These are phyloP conservation scores for Pristiophorus japonicus DNA, from an alignment of 2,113 vertebrate genomes.

Conservation along the genomic window DNA sequence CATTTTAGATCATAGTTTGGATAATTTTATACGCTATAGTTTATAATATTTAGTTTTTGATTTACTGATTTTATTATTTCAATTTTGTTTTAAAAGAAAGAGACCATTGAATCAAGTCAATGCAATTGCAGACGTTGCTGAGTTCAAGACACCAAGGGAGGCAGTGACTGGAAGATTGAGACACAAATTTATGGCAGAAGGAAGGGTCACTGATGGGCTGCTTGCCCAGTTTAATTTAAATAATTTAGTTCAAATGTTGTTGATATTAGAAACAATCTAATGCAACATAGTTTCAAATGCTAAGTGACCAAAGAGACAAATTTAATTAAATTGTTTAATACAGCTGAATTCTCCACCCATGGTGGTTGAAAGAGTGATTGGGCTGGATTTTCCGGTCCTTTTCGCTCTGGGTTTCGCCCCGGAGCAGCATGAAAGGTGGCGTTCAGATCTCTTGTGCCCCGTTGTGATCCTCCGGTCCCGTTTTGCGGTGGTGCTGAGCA, in stretches of 20 bases:
- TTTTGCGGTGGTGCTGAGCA: no score
- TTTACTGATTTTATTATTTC: not conserved
- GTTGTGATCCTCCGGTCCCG: no score
- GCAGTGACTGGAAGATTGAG: not conserved
- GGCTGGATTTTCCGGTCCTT: no score
- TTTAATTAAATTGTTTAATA: not conserved
- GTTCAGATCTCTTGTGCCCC: no score
- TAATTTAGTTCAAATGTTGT: not conserved
- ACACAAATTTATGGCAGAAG: not conserved
- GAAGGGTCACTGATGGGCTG: not conserved
- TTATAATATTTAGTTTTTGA: not conserved
- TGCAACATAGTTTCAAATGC: not conserved
- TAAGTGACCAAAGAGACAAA: constrained; percentile 3
- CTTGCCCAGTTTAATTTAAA: not conserved
- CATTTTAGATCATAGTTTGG: not conserved
- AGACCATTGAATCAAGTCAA: not conserved
- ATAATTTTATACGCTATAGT: not conserved
- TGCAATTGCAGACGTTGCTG: not conserved
- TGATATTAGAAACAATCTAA: not conserved
- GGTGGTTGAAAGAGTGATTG: no score
- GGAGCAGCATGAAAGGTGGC: no score
- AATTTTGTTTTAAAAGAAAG: not conserved
- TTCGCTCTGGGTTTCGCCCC: no score
- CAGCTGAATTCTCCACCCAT: not conserved
- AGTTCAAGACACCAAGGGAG: not conserved